Percentiles rank a stretch among this genome's conserved stretches.
phyloP scores from a whole-genome alignment of 2,888 invertebrate species.

The Baronia brevicornis region DNA sequence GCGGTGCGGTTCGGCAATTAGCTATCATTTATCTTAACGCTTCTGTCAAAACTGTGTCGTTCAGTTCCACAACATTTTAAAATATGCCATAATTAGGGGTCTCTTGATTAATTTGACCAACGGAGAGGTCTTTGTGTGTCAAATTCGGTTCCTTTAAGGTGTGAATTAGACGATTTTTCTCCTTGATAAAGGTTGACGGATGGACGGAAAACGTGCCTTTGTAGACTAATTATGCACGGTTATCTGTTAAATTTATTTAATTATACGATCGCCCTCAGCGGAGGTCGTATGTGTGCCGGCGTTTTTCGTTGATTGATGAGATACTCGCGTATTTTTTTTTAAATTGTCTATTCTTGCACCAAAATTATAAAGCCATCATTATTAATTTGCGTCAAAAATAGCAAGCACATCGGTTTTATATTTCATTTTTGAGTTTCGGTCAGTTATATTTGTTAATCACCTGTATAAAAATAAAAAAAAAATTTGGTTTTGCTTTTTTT shows the following conservation, averaged over 20 bases:
- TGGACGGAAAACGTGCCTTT: constrained; percentile 54
- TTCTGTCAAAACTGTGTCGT: constrained; percentile 71
- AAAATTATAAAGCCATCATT: constrained; percentile 14
- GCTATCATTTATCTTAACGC: constrained; percentile 63
- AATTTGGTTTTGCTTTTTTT: no score
- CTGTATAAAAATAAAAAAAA: no score
- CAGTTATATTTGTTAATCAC: no score
- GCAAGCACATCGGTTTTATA: no score
- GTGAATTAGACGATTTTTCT: constrained; percentile 72
- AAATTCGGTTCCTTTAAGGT: constrained; percentile 51
- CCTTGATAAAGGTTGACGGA: constrained; percentile 68
- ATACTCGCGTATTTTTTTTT: constrained; percentile 8
- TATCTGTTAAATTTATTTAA: constrained; percentile 67
- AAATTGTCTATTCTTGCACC: constrained; percentile 6
- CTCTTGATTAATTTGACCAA: constrained; percentile 54
- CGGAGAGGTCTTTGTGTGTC: constrained; percentile 44
- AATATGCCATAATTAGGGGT: constrained; percentile 56
- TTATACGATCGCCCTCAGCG: constrained; percentile 40
- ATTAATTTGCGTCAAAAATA: no score
- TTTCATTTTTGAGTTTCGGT: no score
- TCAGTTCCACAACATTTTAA: constrained; percentile 57
- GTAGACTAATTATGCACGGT: constrained; percentile 65
- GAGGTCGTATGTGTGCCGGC: constrained; percentile 26
- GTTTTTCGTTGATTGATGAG: constrained; percentile 52
- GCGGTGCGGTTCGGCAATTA: constrained; percentile 45